Percentiles rank a stretch among this genome's conserved stretches.
phyloP scores from a whole-genome alignment of 37 sponge, comb jelly and placozoan species.

The Axinella damicornis region DNA sequence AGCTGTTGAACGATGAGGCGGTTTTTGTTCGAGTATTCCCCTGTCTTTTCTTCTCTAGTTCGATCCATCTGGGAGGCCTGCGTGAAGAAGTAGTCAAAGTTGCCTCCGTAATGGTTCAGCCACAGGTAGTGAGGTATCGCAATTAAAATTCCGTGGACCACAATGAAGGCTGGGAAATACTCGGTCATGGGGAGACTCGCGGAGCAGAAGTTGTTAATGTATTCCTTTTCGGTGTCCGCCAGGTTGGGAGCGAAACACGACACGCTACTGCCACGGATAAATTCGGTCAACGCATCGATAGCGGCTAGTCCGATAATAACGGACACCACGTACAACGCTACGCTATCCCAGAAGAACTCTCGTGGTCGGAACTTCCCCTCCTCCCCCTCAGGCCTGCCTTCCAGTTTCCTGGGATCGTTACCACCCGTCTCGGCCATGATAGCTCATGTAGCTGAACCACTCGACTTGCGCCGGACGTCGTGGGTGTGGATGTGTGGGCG shows the following conservation, averaged over 20 bases:
- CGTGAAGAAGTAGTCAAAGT: slow-evolving; percentile 30
- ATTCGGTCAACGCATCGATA: slow-evolving; percentile 32
- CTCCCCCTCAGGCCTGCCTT: neutral
- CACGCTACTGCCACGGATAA: slow-evolving; percentile 28
- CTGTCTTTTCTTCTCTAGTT: slow-evolving; percentile 41
- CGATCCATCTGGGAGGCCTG: slow-evolving; percentile 9
- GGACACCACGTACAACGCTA: slow-evolving; percentile 41
- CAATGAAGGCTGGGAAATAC: slow-evolving; percentile 15
- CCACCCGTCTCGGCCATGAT: too few relatives aligned
- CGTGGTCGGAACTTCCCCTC: neutral
- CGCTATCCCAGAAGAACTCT: slow-evolving; percentile 55
- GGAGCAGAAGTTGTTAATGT: slow-evolving; percentile 17
- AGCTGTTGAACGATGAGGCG: neutral
- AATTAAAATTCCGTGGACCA: slow-evolving; percentile 10
- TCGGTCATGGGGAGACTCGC: slow-evolving; percentile 22
- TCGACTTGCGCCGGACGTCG: too few relatives aligned
- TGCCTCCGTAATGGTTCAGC: slow-evolving; percentile 2
- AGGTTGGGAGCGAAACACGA: neutral
- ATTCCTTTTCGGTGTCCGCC: neutral
- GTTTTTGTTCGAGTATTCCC: slow-evolving; percentile 19
- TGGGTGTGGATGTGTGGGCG: too few relatives aligned
- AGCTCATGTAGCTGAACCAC: too few relatives aligned
- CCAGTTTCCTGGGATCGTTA: neutral
- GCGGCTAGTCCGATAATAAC: slow-evolving; percentile 35
- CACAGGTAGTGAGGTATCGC: slow-evolving; percentile 30